Evolutionary conservation across 2,113 vertebrate genomes (phyloP).

Genomic region (Ptyas mucosa): DNA sequence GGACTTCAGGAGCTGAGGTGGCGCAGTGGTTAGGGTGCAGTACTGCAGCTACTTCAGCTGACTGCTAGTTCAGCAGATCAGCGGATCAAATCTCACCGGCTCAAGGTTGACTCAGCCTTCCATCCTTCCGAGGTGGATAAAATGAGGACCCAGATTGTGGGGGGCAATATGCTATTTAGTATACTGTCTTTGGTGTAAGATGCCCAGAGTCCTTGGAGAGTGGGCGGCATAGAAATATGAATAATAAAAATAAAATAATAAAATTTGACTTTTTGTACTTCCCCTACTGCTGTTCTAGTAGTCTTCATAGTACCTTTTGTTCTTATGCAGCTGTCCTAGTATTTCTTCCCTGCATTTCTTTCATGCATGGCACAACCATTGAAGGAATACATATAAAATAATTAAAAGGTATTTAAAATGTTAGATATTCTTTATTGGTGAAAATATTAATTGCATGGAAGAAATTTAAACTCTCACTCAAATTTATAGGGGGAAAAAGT

Average conservation of each 20-base stretch:
- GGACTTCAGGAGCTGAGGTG: neutral
- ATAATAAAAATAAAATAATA: too few relatives aligned
- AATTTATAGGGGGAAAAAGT: neutral
- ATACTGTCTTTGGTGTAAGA: too few relatives aligned
- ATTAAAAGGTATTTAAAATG: neutral
- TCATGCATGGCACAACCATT: neutral
- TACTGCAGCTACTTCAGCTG: too few relatives aligned
- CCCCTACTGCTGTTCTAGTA: neutral
- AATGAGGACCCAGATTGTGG: too few relatives aligned
- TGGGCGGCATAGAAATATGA: too few relatives aligned
- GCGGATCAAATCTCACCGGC: too few relatives aligned
- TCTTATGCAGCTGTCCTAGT: neutral
- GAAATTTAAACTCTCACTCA: neutral
- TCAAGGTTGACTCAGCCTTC: too few relatives aligned
- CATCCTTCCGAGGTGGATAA: too few relatives aligned
- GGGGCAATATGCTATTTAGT: too few relatives aligned
- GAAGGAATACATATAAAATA: neutral
- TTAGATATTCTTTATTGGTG: neutral
- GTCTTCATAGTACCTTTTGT: neutral
- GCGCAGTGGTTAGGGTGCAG: too few relatives aligned
- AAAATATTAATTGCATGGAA: neutral
- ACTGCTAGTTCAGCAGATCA: too few relatives aligned
- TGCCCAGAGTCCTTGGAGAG: too few relatives aligned
- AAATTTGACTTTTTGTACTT: neutral
- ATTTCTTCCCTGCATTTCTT: neutral